These are phyloP conservation scores for Hylyphantes graminicola DNA, from an alignment of 1,140 invertebrate species.

Conservation along the genomic window DNA sequence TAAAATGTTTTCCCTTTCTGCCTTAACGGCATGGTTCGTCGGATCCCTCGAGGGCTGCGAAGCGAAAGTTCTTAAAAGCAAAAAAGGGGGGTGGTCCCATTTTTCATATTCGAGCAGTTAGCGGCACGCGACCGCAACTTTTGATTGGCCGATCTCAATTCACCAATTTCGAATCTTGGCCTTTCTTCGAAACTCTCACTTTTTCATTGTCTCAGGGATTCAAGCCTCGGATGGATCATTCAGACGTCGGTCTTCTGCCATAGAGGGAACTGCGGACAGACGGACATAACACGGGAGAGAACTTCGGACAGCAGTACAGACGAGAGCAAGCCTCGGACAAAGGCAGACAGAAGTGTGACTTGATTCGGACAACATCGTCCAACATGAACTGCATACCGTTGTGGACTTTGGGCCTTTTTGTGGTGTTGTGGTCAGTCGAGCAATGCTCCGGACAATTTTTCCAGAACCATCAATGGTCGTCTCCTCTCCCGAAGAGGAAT, in stretches of 20 bases:
- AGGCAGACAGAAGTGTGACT: background rate
- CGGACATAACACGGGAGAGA: background rate
- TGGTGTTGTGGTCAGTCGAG: slow-evolving; percentile 34
- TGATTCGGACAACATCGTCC: background rate
- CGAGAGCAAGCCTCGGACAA: background rate
- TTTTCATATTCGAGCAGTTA: slow-evolving; percentile 49
- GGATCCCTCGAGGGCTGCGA: slow-evolving; percentile 44
- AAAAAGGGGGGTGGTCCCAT: slow-evolving; percentile 40
- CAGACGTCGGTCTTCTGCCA: background rate
- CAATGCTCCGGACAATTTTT: slow-evolving; percentile 57
- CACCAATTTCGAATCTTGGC: background rate
- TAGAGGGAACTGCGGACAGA: slow-evolving; percentile 9
- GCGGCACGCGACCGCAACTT: slow-evolving; percentile 30
- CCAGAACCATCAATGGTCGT: slow-evolving; percentile 9
- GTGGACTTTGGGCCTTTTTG: slow-evolving; percentile 8
- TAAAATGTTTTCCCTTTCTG: slow-evolving; percentile 40
- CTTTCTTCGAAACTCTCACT: slow-evolving; percentile 15
- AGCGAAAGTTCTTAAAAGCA: slow-evolving; percentile 45
- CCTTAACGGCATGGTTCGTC: slow-evolving; percentile 46
- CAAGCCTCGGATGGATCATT: slow-evolving; percentile 1
- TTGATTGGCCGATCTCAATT: slow-evolving; percentile 12
- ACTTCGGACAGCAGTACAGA: background rate
- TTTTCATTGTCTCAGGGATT: no score
- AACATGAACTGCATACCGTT: slow-evolving; percentile 32
- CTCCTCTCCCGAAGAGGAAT: background rate